phyloP scores from a whole-genome alignment of 2,113 vertebrate genomes.

The Reinhardtius hippoglossoides region DNA sequence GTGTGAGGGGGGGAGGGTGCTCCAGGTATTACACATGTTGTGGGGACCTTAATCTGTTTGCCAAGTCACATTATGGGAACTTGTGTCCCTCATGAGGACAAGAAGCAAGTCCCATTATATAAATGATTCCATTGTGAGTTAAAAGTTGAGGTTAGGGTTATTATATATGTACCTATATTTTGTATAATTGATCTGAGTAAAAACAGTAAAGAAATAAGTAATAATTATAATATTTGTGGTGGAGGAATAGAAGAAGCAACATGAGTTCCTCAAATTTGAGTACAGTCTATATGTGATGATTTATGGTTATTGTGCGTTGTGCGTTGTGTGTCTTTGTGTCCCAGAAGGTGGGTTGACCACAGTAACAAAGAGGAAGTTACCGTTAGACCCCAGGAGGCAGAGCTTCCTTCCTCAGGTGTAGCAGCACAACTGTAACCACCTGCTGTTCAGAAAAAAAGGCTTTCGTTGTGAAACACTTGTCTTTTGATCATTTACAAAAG shows the following conservation, averaged over 20 bases:
- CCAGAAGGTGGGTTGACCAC: background rate
- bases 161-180: background rate
- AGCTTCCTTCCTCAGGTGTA: background rate
- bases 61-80: background rate
- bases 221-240: background rate
- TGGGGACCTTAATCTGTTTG: background rate
- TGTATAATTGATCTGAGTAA: background rate
- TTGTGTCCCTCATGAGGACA: background rate
- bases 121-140: background rate
- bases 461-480: background rate
- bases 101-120: background rate
- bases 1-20: background rate
- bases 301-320: background rate
- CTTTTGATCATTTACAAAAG: background rate
- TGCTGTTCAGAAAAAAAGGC: background rate
- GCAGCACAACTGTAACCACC: background rate
- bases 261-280: background rate
- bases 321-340: background rate
- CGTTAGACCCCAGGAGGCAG: background rate
- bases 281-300: background rate
- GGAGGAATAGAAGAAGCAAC: background rate
- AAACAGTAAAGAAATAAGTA: background rate
- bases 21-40: background rate
- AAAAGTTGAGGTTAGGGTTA: background rate
- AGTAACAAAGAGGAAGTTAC: background rate